These are phyloP conservation scores for Stichopus chloronotus DNA, from an alignment of 35 echinoderm and acorn worm species.

Conservation along the genomic window DNA sequence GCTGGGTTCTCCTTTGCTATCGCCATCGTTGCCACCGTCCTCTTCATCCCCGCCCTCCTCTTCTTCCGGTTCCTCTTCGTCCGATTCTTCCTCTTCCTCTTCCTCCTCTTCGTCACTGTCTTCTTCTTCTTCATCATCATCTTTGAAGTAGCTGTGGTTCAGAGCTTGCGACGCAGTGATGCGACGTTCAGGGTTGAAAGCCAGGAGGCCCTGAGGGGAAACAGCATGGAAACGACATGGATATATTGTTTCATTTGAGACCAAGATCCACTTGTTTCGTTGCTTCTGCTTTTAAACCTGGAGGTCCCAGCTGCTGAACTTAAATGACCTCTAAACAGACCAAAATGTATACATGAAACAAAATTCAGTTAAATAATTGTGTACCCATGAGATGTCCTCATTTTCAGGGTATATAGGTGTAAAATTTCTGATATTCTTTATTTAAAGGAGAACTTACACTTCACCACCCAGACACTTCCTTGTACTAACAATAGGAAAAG, in stretches of 20 bases:
- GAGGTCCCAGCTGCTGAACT: no score
- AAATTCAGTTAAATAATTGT: no score
- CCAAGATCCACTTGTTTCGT: no score
- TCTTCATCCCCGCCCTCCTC: slow-evolving; percentile 2
- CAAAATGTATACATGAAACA: no score
- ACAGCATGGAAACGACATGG: neutral
- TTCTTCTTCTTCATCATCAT: neutral
- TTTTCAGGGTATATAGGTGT: no score
- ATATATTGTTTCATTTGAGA: neutral
- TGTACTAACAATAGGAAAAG: no score
- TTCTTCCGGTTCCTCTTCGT: neutral
- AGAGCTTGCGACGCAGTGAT: slow-evolving; percentile 18
- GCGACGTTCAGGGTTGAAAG: neutral
- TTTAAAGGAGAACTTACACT: no score
- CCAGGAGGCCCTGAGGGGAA: slow-evolving; percentile 9
- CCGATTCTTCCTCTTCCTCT: neutral
- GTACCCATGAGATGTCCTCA: no score
- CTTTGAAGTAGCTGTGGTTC: slow-evolving; percentile 44
- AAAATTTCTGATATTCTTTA: no score
- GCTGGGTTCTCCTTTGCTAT: neutral
- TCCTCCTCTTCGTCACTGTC: neutral
- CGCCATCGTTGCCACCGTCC: neutral
- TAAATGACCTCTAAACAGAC: no score
- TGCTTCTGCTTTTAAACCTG: no score
- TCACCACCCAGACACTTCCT: no score